Conservation (phyloP, 1,140 invertebrate genomes). For the Dolichoris vasculosae region DNA sequence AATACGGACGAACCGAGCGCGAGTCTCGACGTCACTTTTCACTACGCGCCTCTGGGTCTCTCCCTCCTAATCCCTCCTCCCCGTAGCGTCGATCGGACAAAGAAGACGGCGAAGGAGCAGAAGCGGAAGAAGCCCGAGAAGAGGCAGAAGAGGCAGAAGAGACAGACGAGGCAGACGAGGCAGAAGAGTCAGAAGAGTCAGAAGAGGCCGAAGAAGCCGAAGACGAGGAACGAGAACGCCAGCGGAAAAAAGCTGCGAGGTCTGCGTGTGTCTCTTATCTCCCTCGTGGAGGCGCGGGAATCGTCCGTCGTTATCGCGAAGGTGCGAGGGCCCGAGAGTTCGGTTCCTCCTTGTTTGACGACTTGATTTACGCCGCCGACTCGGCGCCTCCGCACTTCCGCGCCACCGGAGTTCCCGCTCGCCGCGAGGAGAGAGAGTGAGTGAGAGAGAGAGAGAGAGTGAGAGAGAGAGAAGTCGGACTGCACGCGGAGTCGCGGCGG, state of each 20-base stretch:
- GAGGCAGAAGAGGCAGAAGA: too few species aligned
- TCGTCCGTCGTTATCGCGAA: neutral
- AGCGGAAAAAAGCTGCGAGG: too few species aligned
- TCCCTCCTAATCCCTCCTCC: neutral
- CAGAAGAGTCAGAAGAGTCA: too few species aligned
- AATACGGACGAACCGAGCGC: neutral
- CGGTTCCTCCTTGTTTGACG: neutral
- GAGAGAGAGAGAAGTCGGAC: neutral
- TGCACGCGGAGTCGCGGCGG: neutral
- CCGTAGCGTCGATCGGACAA: neutral
- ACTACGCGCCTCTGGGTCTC: neutral
- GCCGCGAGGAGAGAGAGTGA: too few species aligned
- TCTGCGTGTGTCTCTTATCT: neutral
- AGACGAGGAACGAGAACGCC: too few species aligned
- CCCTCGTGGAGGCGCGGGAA: too few species aligned
- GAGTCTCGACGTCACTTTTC: conserved; percentile 13
- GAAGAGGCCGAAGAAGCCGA: too few species aligned
- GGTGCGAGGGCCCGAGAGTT: neutral
- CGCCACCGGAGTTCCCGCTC: too few species aligned
- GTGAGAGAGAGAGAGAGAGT: too few species aligned
- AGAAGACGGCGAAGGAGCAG: too few species aligned
- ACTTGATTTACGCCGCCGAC: conserved; percentile 8
- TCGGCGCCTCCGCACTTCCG: neutral
- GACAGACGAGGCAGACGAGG: too few species aligned
- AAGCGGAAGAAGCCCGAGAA: too few species aligned